Conservation (phyloP, 2,797 vertebrate genomes). For the Microctenopoma steveboyesi region DNA sequence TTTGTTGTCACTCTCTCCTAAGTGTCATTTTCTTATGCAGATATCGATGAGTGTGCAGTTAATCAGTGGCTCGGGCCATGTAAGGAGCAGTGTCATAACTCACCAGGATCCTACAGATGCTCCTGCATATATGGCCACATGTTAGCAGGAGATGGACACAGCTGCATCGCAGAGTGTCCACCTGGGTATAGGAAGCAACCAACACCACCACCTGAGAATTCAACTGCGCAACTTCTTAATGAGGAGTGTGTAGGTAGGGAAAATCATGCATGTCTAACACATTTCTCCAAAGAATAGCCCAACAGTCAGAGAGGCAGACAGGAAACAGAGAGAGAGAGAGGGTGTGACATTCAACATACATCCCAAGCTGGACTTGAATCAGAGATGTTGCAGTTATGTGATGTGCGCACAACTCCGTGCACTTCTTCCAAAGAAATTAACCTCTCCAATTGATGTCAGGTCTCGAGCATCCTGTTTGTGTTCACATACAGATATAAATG, state of each 20-base stretch:
- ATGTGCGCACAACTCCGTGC: no score
- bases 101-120: constrained; percentile 70
- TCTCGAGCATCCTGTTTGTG: neutral
- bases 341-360: no score
- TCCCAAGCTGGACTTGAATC: no score
- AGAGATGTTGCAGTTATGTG: no score
- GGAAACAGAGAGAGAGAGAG: no score
- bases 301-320: no score
- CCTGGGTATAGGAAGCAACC: constrained; percentile 61
- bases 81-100: constrained; percentile 62
- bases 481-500: constrained; percentile 73
- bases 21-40: constrained; percentile 34
- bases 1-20: neutral
- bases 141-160: constrained; percentile 63
- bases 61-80: constrained; percentile 66
- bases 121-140: constrained; percentile 56
- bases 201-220: constrained; percentile 14
- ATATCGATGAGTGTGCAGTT: constrained; percentile 68
- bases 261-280: neutral
- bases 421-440: neutral
- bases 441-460: neutral
- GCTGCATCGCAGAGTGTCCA: constrained; percentile 67
- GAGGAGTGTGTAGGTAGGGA: constrained; percentile 62
- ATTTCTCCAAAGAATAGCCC: no score
- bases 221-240: neutral